These are phyloP conservation scores for Tamias sibiricus DNA, from an alignment of 2,113 vertebrate genomes.

Conservation along the genomic window DNA sequence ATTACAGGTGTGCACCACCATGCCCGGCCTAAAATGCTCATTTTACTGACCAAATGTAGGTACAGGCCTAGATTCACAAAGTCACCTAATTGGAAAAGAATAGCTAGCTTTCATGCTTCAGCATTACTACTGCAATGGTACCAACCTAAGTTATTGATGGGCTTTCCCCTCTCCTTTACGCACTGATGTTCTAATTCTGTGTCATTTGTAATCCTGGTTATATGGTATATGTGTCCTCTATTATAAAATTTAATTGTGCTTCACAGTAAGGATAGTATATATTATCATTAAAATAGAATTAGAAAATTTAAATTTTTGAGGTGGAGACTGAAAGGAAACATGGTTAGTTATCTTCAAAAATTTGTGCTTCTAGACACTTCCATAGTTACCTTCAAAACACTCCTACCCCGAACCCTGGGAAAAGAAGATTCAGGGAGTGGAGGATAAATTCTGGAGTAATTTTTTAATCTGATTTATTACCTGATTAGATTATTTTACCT, in stretches of 20 bases:
- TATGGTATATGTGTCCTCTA: not conserved
- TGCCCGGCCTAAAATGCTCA: slow-evolving; percentile 39
- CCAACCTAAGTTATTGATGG: not conserved
- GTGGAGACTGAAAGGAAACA: not conserved
- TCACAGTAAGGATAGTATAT: not conserved
- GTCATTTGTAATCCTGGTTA: not conserved
- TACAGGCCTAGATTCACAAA: not conserved
- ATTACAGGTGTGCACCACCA: too few species aligned
- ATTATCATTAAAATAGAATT: slow-evolving; percentile 40
- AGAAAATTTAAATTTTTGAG: not conserved
- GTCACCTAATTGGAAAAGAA: not conserved
- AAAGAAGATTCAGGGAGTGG: not conserved
- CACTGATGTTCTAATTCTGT: not conserved
- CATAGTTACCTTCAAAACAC: not conserved
- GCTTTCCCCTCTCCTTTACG: not conserved
- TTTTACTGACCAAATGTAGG: not conserved
- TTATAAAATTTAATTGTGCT: not conserved
- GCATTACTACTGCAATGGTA: not conserved
- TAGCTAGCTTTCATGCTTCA: not conserved
- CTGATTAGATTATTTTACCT: not conserved
- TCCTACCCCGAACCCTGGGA: not conserved
- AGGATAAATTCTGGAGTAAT: not conserved
- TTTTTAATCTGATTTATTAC: not conserved
- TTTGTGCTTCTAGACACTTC: not conserved
- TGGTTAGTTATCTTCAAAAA: not conserved